Evolutionary conservation across 2,113 vertebrate genomes (phyloP), one percentile per base, ranked within the genome.

Genomic region (Mustelus asterias): DNA sequence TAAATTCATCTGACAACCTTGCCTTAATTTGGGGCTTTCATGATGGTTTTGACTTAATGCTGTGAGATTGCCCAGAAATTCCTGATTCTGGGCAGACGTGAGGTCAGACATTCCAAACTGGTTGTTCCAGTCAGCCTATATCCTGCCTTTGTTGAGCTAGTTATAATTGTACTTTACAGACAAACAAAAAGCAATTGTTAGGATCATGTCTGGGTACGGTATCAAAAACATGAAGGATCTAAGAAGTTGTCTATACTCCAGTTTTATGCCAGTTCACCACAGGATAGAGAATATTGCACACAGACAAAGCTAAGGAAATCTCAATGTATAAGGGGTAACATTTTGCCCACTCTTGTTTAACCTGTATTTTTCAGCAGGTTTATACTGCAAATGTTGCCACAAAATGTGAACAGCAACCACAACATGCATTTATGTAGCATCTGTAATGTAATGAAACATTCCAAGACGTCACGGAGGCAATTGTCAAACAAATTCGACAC

Each of bases 11-110:
- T 72, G 93, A 95, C 93, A 95, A 69, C 67, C 67, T 72, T 95
- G 41, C 41, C 94, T 95, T 95, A 95, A 95, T 95, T 95, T 95
- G 69, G 94, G 13, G 67, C 92, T 95, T 76, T 95, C 67, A 54
- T 72, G 5, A 54, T 70, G 37, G 22, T 29, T 44, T 20, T 26
- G 22, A 72, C 37, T 44, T 76, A 76, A 48, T 95, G 69, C 41
- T 95, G 94, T 95, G 44, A 70, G 37, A 72, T 95, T 95, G 94
- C 94, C 94, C 37, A 95, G 94, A 76, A 95, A 95, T 95, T 72
- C 69, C 94, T 72, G 44, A 10, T 29, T 95, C 37, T 18, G 41
- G 24, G 41, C 94, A 95, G 94, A 70, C 94, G 16, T 29, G 94
- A 54, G 44, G 44, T 18, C 67, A 92, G 54, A 44, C 93, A 94